These are phyloP conservation scores for Epicampocera succincta DNA, from an alignment of 2,888 invertebrate genomes.

Conservation along the genomic window DNA sequence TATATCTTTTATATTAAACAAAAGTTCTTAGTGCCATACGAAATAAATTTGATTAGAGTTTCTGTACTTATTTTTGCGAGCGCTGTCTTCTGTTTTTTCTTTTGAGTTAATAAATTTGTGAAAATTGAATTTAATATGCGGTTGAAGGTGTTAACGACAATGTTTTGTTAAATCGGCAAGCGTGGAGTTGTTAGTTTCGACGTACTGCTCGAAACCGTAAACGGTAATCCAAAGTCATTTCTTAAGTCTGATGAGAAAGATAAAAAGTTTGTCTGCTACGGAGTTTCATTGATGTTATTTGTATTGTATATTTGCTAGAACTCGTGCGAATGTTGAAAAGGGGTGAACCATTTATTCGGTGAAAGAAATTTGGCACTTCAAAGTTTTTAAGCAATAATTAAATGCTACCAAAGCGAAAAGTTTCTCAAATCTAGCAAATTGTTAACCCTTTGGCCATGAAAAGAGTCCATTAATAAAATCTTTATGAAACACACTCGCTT, in stretches of 20 bases:
- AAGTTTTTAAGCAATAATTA: slow-evolving; percentile 77
- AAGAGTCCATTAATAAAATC: neutral
- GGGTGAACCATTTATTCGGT: slow-evolving; percentile 11
- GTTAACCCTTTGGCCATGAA: slow-evolving; percentile 14
- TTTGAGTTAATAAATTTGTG: too few relatives aligned
- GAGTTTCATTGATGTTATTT: too few relatives aligned
- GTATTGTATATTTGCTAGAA: neutral
- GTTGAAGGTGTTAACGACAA: slow-evolving; percentile 78
- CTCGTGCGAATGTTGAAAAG: slow-evolving; percentile 21
- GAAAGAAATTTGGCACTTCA: slow-evolving; percentile 77
- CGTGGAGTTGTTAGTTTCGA: slow-evolving; percentile 65
- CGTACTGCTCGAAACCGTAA: neutral
- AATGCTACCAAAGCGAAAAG: slow-evolving; percentile 39
- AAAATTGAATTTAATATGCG: slow-evolving; percentile 76
- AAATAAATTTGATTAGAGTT: too few relatives aligned
- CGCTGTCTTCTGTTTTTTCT: too few relatives aligned
- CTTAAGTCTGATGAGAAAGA: slow-evolving; percentile 22
- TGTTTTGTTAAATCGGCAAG: slow-evolving; percentile 70
- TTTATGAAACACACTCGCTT: slow-evolving; percentile 10
- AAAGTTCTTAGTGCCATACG: too few relatives aligned
- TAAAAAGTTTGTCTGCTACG: neutral
- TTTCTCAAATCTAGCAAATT: too few relatives aligned
- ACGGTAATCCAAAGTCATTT: slow-evolving; percentile 52
- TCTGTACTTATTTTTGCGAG: too few relatives aligned
- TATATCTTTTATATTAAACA: too few relatives aligned